Conservation (phyloP, 2,113 vertebrate genomes). For the Heteronetta atricapilla region DNA sequence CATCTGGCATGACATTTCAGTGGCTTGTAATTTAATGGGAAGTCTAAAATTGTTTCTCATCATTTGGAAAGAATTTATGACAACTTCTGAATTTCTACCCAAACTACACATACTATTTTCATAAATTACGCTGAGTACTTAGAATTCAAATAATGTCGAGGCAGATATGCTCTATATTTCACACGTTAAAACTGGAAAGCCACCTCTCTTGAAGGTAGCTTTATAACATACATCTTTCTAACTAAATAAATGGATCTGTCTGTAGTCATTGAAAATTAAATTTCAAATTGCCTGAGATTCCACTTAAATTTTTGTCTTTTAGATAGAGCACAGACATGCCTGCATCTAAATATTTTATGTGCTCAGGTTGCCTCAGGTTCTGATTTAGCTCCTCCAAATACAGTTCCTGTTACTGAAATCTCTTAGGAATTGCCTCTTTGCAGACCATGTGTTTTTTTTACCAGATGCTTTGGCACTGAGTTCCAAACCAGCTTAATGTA, state of each 20-base stretch:
- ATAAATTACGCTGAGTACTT: neutral
- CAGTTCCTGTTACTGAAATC: neutral
- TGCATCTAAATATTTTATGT: neutral
- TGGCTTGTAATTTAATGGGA: neutral
- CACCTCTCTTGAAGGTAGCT: neutral
- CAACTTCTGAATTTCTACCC: neutral
- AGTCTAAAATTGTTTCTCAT: neutral
- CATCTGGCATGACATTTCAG: neutral
- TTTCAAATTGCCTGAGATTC: neutral
- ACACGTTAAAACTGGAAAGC: neutral
- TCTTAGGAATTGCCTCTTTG: neutral
- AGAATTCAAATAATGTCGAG: neutral
- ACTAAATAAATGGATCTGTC: neutral
- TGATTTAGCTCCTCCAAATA: neutral
- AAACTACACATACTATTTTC: neutral
- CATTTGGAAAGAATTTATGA: neutral
- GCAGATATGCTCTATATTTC: neutral
- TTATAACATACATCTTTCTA: neutral
- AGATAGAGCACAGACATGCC: neutral
- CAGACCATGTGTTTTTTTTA: neutral
- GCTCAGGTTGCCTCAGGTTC: neutral
- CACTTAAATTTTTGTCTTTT: neutral
- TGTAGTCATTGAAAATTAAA: neutral
- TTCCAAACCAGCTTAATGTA: neutral
- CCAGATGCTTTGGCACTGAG: neutral